Evolutionary conservation across 2,888 invertebrate genomes (phyloP).

Genomic region (Drosophila cognata): DNA sequence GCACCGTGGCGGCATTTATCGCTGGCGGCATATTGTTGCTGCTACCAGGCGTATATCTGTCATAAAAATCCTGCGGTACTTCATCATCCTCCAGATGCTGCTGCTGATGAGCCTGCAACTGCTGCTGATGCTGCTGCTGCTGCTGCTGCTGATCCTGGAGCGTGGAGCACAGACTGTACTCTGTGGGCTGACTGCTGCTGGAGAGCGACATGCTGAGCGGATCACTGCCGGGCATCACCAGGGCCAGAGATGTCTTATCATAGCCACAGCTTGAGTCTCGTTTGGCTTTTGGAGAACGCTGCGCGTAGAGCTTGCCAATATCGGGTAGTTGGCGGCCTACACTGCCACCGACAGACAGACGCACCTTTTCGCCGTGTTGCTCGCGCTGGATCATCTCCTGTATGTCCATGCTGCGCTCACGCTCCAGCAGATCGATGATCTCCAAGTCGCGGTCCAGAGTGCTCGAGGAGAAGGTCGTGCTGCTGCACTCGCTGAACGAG

Average conservation of each 20-base stretch:
- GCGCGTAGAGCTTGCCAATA: conserved; percentile 82
- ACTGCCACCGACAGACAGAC: conserved; percentile 53
- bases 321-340: conserved; percentile 83
- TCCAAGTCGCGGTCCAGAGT: conserved; percentile 84
- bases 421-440: conserved; percentile 84
- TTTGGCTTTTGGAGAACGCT: conserved; percentile 81
- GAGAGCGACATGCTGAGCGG: conserved; percentile 64
- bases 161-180: conserved; percentile 76
- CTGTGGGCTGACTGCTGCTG: conserved; percentile 60
- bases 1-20: conserved; percentile 15
- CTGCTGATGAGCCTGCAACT: not conserved
- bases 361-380: conserved; percentile 76
- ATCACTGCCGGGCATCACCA: conserved; percentile 72
- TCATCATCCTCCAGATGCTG: conserved; percentile 68
- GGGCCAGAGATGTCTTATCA: conserved; percentile 58
- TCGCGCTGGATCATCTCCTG: conserved; percentile 84
- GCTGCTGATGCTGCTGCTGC: conserved; percentile 33
- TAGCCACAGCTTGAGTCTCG: conserved; percentile 72
- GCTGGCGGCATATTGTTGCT: conserved; percentile 57
- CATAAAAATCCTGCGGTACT: conserved; percentile 81
- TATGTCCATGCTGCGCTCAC: conserved; percentile 85
- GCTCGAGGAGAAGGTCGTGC: conserved; percentile 81
- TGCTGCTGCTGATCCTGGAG: conserved; percentile 56
- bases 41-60: conserved; percentile 79
- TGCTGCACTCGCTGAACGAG: conserved; percentile 82